Conservation (phyloP, 2,888 invertebrate genomes). For the Ormyrus nitidulus region DNA sequence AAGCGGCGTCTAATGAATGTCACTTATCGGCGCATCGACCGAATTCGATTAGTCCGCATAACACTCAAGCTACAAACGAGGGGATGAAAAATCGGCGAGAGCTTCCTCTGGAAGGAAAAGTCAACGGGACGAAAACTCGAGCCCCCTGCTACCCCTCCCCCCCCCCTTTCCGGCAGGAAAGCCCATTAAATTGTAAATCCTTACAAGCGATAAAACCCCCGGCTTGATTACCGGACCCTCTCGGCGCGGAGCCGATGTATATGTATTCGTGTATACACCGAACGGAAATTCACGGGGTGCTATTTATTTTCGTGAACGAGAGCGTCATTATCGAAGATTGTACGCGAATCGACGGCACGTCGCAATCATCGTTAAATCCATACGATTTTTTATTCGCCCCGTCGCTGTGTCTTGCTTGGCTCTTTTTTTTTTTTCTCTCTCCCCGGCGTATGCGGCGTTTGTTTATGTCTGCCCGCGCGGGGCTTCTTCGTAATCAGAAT, state of each 20-base stretch:
- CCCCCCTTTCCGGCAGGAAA: background rate
- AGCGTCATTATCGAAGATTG: constrained; percentile 20
- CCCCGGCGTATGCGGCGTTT: too few relatives aligned
- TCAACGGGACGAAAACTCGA: background rate
- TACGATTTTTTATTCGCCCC: too few relatives aligned
- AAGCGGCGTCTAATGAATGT: too few relatives aligned
- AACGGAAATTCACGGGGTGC: constrained; percentile 18
- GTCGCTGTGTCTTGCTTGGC: too few relatives aligned
- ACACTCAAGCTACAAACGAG: background rate
- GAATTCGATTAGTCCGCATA: background rate
- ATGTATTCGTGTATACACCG: background rate
- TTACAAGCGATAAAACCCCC: background rate
- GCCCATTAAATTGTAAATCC: constrained; percentile 47
- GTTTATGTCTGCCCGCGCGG: too few relatives aligned
- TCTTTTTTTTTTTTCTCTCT: too few relatives aligned
- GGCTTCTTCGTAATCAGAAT: too few relatives aligned
- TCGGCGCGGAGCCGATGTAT: background rate
- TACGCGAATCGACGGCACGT: background rate
- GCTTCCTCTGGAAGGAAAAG: background rate
- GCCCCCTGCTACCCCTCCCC: too few relatives aligned
- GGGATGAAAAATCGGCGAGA: constrained; percentile 9
- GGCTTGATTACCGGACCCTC: constrained; percentile 12
- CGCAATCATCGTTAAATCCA: constrained; percentile 14
- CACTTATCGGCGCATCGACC: too few relatives aligned
- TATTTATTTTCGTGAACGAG: constrained; percentile 14